Conservation (phyloP, 2,113 vertebrate species). For the Galeopterus variegatus region DNA sequence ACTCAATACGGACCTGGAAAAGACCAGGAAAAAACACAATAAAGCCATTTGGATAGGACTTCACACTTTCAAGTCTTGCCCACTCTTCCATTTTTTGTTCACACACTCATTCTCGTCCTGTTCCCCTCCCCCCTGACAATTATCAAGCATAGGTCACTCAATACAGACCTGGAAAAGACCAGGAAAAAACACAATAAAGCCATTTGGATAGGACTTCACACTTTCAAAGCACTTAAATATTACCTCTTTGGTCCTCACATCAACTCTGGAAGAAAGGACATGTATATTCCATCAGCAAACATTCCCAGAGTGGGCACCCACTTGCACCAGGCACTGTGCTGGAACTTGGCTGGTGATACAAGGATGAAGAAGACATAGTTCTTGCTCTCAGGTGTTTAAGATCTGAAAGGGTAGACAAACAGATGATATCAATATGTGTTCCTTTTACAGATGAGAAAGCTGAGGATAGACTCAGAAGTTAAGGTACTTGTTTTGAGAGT, state of each 20-base stretch:
- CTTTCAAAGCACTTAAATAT: background rate
- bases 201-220: background rate
- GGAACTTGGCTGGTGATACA: background rate
- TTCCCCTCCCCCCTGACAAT: background rate
- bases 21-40: background rate
- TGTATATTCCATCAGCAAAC: background rate
- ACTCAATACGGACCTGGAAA: background rate
- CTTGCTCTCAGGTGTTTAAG: background rate
- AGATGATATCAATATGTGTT: background rate
- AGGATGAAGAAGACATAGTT: background rate
- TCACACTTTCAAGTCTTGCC: background rate
- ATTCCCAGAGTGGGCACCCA: background rate
- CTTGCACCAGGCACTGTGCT: no score
- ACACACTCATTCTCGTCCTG: background rate
- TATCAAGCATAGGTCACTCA: background rate
- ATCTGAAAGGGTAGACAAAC: background rate
- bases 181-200: background rate
- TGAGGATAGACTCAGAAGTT: background rate
- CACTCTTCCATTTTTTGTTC: background rate
- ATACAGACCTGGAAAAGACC: background rate
- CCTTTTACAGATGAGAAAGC: background rate
- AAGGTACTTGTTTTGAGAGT: conserved; percentile 10
- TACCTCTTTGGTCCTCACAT: background rate
- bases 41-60: background rate
- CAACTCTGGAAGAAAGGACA: background rate